phyloP scores from a whole-genome alignment of 2,888 invertebrate genomes.

The Lasioglossum oenotherae region DNA sequence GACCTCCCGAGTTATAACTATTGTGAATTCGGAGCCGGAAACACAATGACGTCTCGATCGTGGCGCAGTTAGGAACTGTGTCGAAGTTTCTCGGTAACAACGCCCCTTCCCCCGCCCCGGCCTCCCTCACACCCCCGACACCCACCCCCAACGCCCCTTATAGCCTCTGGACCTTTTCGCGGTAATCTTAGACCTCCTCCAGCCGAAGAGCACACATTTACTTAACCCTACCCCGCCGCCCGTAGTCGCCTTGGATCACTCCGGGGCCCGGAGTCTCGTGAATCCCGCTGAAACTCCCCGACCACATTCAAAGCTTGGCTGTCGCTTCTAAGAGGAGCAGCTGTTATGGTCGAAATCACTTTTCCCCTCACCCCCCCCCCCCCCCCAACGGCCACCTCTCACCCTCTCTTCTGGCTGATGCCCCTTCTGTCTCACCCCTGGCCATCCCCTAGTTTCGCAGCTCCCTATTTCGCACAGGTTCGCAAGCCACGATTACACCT shows the following conservation, averaged over 20 bases:
- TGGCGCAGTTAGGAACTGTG: conserved; percentile 47
- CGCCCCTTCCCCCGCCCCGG: not conserved
- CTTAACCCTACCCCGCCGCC: conserved; percentile 63
- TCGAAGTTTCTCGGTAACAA: conserved; percentile 54
- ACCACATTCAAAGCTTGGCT: conserved; percentile 63
- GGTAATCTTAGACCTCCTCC: conserved; percentile 61
- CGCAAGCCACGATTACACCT: conserved; percentile 63
- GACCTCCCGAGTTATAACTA: not conserved
- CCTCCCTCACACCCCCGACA: not conserved
- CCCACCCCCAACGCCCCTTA: conserved; percentile 11
- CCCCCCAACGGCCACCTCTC: not conserved
- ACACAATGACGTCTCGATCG: conserved; percentile 25
- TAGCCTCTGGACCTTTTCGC: conserved; percentile 65
- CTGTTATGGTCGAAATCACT: conserved; percentile 77
- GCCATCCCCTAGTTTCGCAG: conserved; percentile 47
- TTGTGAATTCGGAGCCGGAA: conserved; percentile 15
- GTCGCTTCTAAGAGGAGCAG: conserved; percentile 69
- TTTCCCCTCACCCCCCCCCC: conserved; percentile 54
- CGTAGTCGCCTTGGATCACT: conserved; percentile 67
- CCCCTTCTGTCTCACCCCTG: conserved; percentile 43
- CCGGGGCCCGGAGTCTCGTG: conserved; percentile 57
- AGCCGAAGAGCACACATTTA: conserved; percentile 66
- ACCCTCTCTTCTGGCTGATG: not conserved
- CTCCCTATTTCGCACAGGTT: conserved; percentile 62
- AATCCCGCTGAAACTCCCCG: conserved; percentile 62